These are phyloP conservation scores for Eidolon dupreanum DNA, from an alignment of 2,797 vertebrate genomes.

Conservation along the genomic window DNA sequence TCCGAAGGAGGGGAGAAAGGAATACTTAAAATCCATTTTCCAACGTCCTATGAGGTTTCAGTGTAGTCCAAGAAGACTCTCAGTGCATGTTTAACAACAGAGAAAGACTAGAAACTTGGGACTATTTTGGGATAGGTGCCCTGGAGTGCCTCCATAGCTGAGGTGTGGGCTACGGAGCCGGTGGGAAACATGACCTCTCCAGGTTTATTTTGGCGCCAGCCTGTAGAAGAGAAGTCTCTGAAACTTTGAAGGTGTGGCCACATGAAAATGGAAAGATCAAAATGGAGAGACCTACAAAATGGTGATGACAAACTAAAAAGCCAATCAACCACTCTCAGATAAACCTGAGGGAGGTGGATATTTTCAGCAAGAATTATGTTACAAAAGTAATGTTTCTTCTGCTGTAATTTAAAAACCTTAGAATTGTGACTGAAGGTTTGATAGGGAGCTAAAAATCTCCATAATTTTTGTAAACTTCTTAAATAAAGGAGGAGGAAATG, in stretches of 20 bases:
- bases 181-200: background rate
- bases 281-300: background rate
- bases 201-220: background rate
- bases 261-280: background rate
- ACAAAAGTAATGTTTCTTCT: slow-evolving; percentile 29
- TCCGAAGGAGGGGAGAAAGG: background rate
- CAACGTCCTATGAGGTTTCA: background rate
- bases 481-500: background rate
- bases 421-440: background rate
- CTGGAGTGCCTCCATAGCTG: background rate
- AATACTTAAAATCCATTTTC: background rate
- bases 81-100: background rate
- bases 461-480: background rate
- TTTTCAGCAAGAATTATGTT: background rate
- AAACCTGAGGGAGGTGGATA: background rate
- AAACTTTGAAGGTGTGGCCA: background rate
- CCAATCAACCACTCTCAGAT: background rate
- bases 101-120: background rate
- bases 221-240: background rate
- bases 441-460: background rate
- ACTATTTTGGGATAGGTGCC: background rate
- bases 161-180: rapidly evolving
- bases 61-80: background rate
- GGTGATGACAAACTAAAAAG: background rate
- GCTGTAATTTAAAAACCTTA: background rate